Evolutionary conservation across 2,888 invertebrate species (phyloP).

Genomic region (Leucophenga maculata): DNA sequence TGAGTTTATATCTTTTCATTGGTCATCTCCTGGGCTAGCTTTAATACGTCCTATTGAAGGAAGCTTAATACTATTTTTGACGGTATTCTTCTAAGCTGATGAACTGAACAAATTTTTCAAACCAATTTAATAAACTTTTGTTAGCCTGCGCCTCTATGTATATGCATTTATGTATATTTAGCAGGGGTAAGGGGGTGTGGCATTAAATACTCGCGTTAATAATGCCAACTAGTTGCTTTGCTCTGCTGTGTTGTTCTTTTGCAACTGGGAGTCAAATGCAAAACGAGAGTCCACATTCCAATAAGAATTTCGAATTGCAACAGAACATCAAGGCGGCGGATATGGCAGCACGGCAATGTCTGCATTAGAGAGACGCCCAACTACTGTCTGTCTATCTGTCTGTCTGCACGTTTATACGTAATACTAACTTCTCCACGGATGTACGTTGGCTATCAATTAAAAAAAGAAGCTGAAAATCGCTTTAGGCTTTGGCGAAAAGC

Average conservation of each 20-base stretch:
- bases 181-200: constrained; percentile 2
- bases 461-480: background rate
- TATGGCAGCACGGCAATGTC: constrained; percentile 47
- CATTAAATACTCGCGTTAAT: constrained; percentile 30
- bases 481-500: background rate
- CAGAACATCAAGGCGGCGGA: constrained; percentile 46
- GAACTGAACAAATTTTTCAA: too few relatives aligned
- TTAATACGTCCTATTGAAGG: too few relatives aligned
- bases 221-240: constrained; percentile 22
- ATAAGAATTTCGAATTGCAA: constrained; percentile 24
- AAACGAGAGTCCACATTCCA: background rate
- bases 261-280: background rate
- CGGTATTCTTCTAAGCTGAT: too few relatives aligned
- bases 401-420: too few relatives aligned
- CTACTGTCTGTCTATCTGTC: constrained; percentile 13
- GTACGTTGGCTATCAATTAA: background rate
- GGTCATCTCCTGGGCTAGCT: too few relatives aligned
- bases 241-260: background rate
- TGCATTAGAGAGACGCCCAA: constrained; percentile 55
- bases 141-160: background rate
- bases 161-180: background rate
- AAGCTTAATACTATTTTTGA: too few relatives aligned
- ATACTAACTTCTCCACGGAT: background rate
- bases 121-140: too few relatives aligned
- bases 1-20: too few relatives aligned